Conservation (phyloP, 2,113 vertebrate species). For the Sapayoa aenigma region DNA sequence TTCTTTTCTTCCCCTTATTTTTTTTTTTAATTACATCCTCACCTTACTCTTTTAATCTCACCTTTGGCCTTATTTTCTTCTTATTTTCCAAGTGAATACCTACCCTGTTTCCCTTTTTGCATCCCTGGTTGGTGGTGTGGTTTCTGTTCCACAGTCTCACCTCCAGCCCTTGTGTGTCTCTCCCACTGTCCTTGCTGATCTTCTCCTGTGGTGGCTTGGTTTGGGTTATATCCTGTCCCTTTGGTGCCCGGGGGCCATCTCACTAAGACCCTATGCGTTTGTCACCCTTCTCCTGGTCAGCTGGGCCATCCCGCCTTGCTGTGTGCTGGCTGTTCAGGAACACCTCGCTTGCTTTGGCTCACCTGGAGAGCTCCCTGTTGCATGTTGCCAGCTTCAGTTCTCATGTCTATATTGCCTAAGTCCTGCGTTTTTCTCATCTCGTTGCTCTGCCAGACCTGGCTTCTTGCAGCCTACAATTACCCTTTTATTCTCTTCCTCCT, state of each 20-base stretch:
- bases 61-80: neutral
- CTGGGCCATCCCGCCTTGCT: neutral
- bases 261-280: neutral
- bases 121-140: neutral
- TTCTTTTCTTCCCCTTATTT: neutral
- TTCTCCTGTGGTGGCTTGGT: accelerated
- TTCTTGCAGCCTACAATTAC: neutral
- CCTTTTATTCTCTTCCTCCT: neutral
- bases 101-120: neutral
- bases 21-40: neutral
- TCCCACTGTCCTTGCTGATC: neutral
- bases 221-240: neutral
- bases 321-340: neutral
- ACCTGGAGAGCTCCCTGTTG: neutral
- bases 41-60: neutral
- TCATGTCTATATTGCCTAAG: accelerated
- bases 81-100: neutral
- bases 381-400: neutral
- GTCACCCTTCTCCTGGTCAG: neutral
- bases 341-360: neutral
- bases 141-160: neutral
- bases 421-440: neutral
- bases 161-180: neutral
- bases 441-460: neutral
- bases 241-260: accelerated